phyloP scores from a whole-genome alignment of 2,797 vertebrate species.

The Sebastes hubbsi region DNA sequence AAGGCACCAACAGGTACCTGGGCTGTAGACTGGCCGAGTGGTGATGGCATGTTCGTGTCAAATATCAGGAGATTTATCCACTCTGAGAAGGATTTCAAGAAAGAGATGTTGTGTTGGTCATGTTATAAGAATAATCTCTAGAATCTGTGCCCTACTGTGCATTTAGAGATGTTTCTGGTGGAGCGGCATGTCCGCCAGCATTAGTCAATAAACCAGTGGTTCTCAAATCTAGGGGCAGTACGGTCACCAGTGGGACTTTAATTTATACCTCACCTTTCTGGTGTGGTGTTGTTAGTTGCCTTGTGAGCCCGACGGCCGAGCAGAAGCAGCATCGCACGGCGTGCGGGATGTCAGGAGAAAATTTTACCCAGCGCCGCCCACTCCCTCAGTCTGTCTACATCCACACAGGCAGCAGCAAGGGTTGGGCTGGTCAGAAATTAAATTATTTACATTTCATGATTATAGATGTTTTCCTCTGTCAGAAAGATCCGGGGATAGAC shows the following conservation, averaged over 20 bases:
- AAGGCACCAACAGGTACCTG: slow-evolving; percentile 91
- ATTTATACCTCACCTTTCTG: too few species aligned
- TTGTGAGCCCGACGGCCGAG: too few species aligned
- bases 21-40: not conserved
- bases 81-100: not conserved
- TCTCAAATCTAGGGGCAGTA: too few species aligned
- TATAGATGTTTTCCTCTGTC: not conserved
- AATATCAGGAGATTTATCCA: not conserved
- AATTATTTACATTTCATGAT: not conserved
- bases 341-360: too few species aligned
- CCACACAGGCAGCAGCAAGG: not conserved
- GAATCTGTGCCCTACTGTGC: not conserved
- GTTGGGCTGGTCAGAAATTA: not conserved
- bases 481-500: not conserved
- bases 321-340: too few species aligned
- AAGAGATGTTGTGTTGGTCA: not conserved
- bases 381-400: too few species aligned
- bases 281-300: too few species aligned
- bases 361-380: too few species aligned
- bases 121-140: not conserved
- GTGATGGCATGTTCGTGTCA: too few species aligned
- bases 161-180: not conserved
- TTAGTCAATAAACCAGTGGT: not conserved
- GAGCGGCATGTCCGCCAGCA: too few species aligned
- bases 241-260: too few species aligned